Base-by-base conservation (phyloP, 2,888 invertebrate genomes). In the Cerastoderma edule region DNA sequence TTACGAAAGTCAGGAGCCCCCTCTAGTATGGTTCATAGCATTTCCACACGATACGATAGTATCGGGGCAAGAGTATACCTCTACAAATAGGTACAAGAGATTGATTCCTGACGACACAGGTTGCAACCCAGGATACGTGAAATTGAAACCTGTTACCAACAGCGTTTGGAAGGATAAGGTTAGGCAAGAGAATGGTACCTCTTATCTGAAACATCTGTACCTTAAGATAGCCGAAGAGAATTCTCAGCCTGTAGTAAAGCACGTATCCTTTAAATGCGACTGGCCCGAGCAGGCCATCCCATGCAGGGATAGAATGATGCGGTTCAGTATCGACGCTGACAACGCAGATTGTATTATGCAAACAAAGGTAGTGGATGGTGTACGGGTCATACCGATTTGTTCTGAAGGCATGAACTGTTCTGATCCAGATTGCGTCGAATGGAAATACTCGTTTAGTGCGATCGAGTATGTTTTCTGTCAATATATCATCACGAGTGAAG, bases 311-410 rank as follows among this genome's bases (percentile, higher is more conserved):
- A 30, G 56, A 24, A n/a, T 27, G n/a, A 60, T 24, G 39, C n/a
- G 10, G 27, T 39, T 33, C 8, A 60, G 65, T 39, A 33, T 30
- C 16, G n/a, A 27, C 16, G n/a, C 19, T 22, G 50, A 54, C 35
- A 33, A 65, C 22, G 19, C 16, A 19, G 22, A 6, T 5, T 16
- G 16, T 4, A 28, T 35, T 4, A 24, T 63, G 22, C 22, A 5
- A 56, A 28, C 33, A 13, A 64, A 54, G 10, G 28, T 65, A 13
- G 19, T 54, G 3, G 44, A 64, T n/a, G 71, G 71, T 6, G 64
- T 71, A 10, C 24, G 56, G 35, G 64, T 65, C 32, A 53, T 71
- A 28, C 64, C 71, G 5, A 16, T 44, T 16, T 33, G 60, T 32
- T 44, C 53, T 46, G 22, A 28, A 2, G 27, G 24, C 22, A 1